phyloP scores from a whole-genome alignment of 2,888 invertebrate species.

The Hirtodrosophila alboralis region DNA sequence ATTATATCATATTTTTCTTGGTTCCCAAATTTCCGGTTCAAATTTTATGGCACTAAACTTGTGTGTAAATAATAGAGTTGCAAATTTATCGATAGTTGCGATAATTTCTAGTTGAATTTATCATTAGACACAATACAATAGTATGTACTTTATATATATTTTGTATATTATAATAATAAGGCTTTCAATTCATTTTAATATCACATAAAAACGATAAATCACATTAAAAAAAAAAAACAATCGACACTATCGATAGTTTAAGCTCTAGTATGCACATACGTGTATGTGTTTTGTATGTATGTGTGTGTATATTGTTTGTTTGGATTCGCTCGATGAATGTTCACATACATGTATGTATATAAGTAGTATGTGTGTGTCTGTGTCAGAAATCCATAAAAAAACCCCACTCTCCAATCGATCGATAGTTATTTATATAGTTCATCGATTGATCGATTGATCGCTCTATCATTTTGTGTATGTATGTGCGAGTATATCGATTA shows the following conservation, averaged over 20 bases:
- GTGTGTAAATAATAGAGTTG: no score
- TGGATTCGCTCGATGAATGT: constrained; percentile 33
- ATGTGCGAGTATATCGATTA: constrained; percentile 18
- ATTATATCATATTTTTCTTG: constrained; percentile 7
- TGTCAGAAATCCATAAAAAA: constrained; percentile 11
- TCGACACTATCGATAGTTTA: no score
- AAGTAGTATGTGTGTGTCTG: constrained; percentile 26
- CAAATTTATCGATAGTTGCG: no score
- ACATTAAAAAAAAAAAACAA: no score
- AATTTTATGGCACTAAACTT: not conserved
- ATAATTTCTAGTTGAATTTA: no score
- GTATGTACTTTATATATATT: no score
- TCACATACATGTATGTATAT: constrained; percentile 6
- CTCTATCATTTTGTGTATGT: no score
- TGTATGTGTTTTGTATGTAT: constrained; percentile 17
- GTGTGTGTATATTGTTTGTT: constrained; percentile 23
- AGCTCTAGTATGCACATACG: constrained; percentile 9
- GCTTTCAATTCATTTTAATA: no score
- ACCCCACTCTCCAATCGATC: not conserved
- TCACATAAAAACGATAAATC: no score
- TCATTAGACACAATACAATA: no score
- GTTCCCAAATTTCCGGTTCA: not conserved
- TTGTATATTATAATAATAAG: no score
- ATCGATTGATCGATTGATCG: not conserved
- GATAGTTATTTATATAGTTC: constrained; percentile 5